Evolutionary conservation across 2,797 vertebrate species (phyloP).

Genomic region (Alca torda): DNA sequence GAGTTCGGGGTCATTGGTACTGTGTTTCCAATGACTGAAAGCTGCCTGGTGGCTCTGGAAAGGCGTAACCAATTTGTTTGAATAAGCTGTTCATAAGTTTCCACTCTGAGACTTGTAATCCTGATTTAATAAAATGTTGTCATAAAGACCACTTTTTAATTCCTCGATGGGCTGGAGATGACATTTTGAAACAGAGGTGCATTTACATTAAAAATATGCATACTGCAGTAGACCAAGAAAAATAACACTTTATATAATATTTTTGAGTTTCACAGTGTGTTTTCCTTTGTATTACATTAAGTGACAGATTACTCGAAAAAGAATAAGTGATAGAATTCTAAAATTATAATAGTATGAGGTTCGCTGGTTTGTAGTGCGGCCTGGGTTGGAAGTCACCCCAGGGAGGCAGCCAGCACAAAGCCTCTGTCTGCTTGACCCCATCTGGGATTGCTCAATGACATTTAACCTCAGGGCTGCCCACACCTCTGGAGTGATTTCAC

Average conservation of each 20-base stretch:
- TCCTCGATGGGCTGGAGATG: conserved; percentile 16
- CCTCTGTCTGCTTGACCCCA: neutral
- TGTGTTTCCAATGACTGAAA: conserved; percentile 5
- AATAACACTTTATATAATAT: conserved; percentile 15
- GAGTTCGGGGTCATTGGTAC: neutral
- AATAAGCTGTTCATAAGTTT: conserved; percentile 51
- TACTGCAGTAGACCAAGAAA: conserved; percentile 42
- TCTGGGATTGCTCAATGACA: neutral
- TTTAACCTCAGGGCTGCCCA: neutral
- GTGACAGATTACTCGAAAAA: neutral
- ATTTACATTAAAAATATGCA: conserved; percentile 48
- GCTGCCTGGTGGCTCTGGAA: neutral
- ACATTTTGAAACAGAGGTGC: conserved; percentile 48
- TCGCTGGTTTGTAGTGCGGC: neutral
- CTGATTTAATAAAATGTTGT: conserved; percentile 55
- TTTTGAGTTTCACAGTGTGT: neutral
- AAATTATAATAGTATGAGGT: neutral
- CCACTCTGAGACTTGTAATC: conserved; percentile 26
- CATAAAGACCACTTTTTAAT: conserved; percentile 51
- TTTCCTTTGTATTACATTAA: conserved; percentile 40
- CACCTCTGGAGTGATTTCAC: neutral
- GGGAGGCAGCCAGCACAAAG: neutral
- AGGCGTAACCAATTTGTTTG: conserved; percentile 42
- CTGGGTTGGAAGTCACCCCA: fast-evolving
- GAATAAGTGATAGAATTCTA: neutral